A percentile compares a stretch with the other conserved stretches of the same genome.
Evolutionary conservation across 2,888 invertebrate species (phyloP).

Genomic region (Cheilosia grossa): DNA sequence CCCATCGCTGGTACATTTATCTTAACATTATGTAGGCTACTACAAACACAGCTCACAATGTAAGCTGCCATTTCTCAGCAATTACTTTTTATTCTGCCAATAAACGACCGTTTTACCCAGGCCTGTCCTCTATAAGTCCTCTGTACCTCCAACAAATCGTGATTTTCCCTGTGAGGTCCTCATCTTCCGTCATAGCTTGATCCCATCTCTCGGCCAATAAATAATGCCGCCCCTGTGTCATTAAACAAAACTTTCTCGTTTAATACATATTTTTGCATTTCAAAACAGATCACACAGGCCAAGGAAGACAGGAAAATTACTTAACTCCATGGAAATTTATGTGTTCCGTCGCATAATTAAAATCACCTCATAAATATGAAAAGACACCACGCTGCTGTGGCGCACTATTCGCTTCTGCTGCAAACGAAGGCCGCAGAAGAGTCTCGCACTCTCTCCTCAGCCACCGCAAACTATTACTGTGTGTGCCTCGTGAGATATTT

Average conservation of each 20-base stretch:
- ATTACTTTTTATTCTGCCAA: too few relatives aligned
- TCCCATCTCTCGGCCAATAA: constrained; percentile 62
- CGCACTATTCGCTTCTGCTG: constrained; percentile 22
- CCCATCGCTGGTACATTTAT: too few relatives aligned
- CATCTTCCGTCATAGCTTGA: constrained; percentile 38
- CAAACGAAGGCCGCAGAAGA: constrained; percentile 30
- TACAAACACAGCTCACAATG: too few relatives aligned
- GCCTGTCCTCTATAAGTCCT: neutral
- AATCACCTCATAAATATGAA: constrained; percentile 74
- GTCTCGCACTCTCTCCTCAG: neutral
- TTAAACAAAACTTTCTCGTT: constrained; percentile 38
- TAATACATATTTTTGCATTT: constrained; percentile 64
- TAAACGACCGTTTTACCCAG: too few relatives aligned
- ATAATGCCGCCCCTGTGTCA: constrained; percentile 39
- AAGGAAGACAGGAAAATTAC: constrained; percentile 68
- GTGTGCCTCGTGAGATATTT: constrained; percentile 60
- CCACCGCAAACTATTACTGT: constrained; percentile 40
- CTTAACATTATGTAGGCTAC: too few relatives aligned
- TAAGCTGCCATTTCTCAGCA: too few relatives aligned
- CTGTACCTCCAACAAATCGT: neutral
- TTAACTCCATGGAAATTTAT: constrained; percentile 69
- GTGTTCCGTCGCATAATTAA: constrained; percentile 73
- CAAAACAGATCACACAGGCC: constrained; percentile 55
- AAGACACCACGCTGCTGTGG: constrained; percentile 56
- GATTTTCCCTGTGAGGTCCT: constrained; percentile 4